These are phyloP conservation scores for Drepanosiphum platanoidis DNA, from an alignment of 2,888 invertebrate species.

Conservation along the genomic window DNA sequence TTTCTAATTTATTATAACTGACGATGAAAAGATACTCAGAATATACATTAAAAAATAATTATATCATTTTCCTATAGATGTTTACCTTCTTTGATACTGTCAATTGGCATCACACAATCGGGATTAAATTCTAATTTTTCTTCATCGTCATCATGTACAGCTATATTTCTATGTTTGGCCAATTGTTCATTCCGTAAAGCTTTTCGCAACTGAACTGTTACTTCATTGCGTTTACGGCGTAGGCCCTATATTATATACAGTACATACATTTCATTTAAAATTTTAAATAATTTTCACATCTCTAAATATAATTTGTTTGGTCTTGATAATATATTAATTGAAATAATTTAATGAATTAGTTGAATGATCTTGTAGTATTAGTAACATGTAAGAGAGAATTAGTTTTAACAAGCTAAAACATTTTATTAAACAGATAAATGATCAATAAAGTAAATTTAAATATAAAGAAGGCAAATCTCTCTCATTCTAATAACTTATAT, in stretches of 20 bases:
- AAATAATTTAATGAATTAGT: no score
- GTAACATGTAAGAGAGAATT: not conserved
- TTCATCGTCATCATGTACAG: conserved; percentile 37
- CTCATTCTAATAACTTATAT: no score
- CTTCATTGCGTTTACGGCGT: conserved; percentile 87
- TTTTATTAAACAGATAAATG: no score
- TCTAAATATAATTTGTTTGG: not conserved
- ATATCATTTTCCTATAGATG: conserved; percentile 10
- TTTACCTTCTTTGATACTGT: conserved; percentile 62
- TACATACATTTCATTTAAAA: not conserved
- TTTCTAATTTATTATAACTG: no score
- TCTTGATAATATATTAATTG: no score
- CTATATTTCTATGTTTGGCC: conserved; percentile 88
- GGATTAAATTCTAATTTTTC: conserved; percentile 22
- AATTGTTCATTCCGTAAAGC: conserved; percentile 93
- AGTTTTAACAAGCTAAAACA: not conserved
- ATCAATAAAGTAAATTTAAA: not conserved
- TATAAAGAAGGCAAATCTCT: no score
- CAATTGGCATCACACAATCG: conserved; percentile 57
- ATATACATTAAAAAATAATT: not conserved
- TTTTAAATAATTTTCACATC: not conserved
- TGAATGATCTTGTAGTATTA: no score
- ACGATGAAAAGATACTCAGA: no score
- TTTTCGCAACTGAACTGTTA: conserved; percentile 90
- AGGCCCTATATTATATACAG: conserved; percentile 72